Evolutionary conservation across 2,797 vertebrate species (phyloP), one percentile per base, ranked within the genome.

Genomic region (Pachyuromys duprasi): DNA sequence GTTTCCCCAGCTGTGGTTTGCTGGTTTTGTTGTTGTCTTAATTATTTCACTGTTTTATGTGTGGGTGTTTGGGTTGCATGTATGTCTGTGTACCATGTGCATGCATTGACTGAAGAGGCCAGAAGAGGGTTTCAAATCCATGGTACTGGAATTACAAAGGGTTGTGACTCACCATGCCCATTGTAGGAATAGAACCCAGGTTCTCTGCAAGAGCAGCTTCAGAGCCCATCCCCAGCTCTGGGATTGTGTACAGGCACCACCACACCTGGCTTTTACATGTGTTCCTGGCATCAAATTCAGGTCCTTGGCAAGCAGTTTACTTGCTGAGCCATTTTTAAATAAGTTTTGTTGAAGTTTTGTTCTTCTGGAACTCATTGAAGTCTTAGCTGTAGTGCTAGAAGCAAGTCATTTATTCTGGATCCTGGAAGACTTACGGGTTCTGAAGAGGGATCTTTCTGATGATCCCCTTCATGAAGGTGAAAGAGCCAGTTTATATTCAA

Each of bases 341-440:
- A 75, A 15, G 39, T 28, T 45, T 42, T 75, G 72, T 42, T 57
- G 69, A 87, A 20, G 53, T 55, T 94, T 90, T 93, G 82, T 96
- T 82, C 6, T 69, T 95, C 92, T 95, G 84, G 93, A 93, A 95
- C 36, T 96, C 95, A 42, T 91, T 90, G 89, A 74, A 80, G 39
- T 39, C 75, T 96, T 96, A 36, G 63, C 84, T 80, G 13, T 76
- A 82, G 31, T 96, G 86, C 96, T 90, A 72, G 94, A 97, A 93
- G 75, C 76, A 24, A 0, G 67, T 24, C 95, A 0, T 96, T 96
- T 49, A 49, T 49, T 96, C 80, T 62, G 90, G 78, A 31, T 92
- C 91, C 20, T 97, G 82, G 90, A 92, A 91, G 92, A 36, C 53
- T 91, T 95, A 82, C 79, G 24, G 28, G 42, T 91, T 95, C 80